A percentile compares a stretch with the other conserved stretches of the same genome.
These are phyloP conservation scores for Bufo gargarizans DNA, from an alignment of 2,113 vertebrate genomes.

Conservation along the genomic window DNA sequence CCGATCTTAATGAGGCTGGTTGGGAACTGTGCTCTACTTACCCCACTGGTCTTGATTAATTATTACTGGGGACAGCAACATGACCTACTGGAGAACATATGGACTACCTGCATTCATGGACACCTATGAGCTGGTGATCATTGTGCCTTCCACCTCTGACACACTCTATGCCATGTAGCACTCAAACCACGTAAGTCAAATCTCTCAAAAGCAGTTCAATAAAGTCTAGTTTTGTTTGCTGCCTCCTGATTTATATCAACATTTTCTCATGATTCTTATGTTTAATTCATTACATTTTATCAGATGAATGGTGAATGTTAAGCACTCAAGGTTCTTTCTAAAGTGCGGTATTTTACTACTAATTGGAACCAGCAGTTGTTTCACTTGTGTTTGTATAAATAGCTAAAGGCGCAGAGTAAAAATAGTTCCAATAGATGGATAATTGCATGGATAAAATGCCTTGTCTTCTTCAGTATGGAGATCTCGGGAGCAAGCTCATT, in stretches of 20 bases:
- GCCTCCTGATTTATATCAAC: neutral
- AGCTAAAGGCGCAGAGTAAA: slow-evolving; percentile 29
- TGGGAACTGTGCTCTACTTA: too few relatives aligned
- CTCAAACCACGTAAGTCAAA: neutral
- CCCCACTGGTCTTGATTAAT: too few relatives aligned
- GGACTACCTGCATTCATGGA: neutral
- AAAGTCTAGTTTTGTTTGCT: neutral
- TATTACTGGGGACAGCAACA: too few relatives aligned
- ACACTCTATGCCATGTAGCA: neutral
- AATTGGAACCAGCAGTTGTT: slow-evolving; percentile 53
- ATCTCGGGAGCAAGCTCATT: slow-evolving; percentile 25
- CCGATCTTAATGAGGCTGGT: too few relatives aligned
- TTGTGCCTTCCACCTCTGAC: neutral
- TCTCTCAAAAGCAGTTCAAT: neutral
- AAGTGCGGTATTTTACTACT: slow-evolving; percentile 34
- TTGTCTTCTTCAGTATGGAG: neutral
- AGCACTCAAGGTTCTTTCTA: slow-evolving; percentile 26
- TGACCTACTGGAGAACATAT: neutral
- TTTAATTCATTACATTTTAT: slow-evolving; percentile 42
- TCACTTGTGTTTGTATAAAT: slow-evolving; percentile 47
- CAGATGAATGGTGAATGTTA: slow-evolving; percentile 18
- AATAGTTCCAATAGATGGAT: slow-evolving; percentile 28
- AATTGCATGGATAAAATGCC: slow-evolving; percentile 23
- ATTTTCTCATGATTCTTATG: slow-evolving; percentile 28
- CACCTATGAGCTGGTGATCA: neutral